phyloP scores from a whole-genome alignment of 2,888 invertebrate genomes.

The Drosophila gaucha region DNA sequence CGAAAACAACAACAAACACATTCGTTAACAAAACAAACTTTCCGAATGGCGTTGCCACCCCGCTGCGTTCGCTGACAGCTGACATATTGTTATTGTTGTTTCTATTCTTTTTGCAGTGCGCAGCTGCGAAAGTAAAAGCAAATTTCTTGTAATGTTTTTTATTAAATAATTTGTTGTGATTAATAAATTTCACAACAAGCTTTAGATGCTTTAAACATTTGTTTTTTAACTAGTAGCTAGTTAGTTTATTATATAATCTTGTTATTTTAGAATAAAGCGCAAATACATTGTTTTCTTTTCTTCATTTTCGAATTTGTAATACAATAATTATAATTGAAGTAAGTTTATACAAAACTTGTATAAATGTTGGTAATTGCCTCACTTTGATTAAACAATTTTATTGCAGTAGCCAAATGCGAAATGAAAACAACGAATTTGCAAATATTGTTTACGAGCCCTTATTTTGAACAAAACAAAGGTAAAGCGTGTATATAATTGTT shows the following conservation, averaged over 20 bases:
- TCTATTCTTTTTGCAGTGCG: conserved; percentile 4
- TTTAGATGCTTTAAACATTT: conserved; percentile 19
- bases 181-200: conserved; percentile 33
- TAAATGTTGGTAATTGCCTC: conserved; percentile 29
- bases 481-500: conserved; percentile 49
- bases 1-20: conserved; percentile 22
- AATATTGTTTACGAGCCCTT: conserved; percentile 43
- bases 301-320: conserved; percentile 34
- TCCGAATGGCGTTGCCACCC: conserved; percentile 36
- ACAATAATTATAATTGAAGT: conserved; percentile 51
- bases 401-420: conserved; percentile 17
- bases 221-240: conserved; percentile 46
- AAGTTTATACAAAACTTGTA: conserved; percentile 39
- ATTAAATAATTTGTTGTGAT: conserved; percentile 33
- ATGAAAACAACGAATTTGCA: conserved; percentile 10
- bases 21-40: conserved; percentile 9
- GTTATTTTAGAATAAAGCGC: conserved; percentile 38
- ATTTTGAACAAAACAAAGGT: conserved; percentile 64
- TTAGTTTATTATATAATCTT: conserved; percentile 44
- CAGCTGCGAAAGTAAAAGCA: conserved; percentile 12
- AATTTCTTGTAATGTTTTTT: conserved; percentile 15
- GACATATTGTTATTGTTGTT: conserved; percentile 4
- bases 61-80: conserved; percentile 18
- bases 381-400: conserved; percentile 33
- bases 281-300: conserved; percentile 34